These are phyloP conservation scores for Sclerurus mexicanus DNA, from an alignment of 2,113 vertebrate genomes.

Conservation along the genomic window DNA sequence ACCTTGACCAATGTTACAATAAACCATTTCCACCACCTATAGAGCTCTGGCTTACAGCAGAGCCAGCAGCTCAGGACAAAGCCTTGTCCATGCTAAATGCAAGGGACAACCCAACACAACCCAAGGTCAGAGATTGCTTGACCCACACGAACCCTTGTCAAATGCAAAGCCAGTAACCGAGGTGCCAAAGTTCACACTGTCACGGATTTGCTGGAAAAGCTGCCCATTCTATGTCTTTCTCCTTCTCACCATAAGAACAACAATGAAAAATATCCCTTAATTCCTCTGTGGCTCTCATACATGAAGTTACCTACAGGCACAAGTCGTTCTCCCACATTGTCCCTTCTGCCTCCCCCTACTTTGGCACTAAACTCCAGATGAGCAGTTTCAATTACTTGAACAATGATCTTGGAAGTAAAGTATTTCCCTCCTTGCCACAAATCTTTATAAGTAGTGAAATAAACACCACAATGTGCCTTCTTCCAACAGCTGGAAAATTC, in stretches of 20 bases:
- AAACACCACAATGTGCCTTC: constrained; percentile 53
- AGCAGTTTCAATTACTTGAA: constrained; percentile 36
- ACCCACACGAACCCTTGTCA: rapidly evolving
- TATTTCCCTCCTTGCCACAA: constrained; percentile 49
- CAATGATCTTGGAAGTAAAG: constrained; percentile 64
- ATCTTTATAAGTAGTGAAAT: constrained; percentile 61
- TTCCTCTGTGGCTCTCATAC: neutral
- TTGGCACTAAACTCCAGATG: neutral
- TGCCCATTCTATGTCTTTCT: neutral
- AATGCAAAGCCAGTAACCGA: neutral
- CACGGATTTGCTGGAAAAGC: neutral
- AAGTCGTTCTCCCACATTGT: rapidly evolving
- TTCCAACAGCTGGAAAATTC: constrained; percentile 67
- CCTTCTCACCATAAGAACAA: neutral
- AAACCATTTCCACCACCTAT: neutral
- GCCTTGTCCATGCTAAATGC: neutral
- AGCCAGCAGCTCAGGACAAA: neutral
- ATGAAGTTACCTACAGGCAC: neutral
- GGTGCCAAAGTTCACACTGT: neutral
- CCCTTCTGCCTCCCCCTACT: neutral
- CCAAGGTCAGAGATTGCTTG: neutral
- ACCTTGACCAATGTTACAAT: neutral
- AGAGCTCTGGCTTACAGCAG: neutral
- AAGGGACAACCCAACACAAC: neutral
- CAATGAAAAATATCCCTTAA: neutral